Conservation (phyloP, 2,797 vertebrate species). For the Pantherophis vulpinus region DNA sequence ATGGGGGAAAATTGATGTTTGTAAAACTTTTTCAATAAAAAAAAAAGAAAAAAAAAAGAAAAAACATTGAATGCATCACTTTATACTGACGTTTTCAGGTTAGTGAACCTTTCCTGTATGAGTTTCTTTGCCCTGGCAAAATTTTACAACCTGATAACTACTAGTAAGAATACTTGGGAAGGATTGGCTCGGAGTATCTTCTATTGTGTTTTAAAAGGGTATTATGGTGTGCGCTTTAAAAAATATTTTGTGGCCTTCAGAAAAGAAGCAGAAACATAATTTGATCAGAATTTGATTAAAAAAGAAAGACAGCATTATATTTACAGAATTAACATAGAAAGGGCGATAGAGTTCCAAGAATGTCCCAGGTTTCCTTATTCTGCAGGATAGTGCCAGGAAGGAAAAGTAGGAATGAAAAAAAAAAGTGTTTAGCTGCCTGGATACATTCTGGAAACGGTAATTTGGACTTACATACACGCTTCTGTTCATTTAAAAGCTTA, state of each 20-base stretch:
- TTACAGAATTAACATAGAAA: background rate
- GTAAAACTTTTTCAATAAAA: no score
- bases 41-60: no score
- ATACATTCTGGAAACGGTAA: background rate
- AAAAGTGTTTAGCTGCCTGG: background rate
- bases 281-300: background rate
- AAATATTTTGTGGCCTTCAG: background rate
- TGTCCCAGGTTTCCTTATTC: background rate
- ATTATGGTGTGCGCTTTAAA: background rate
- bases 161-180: background rate
- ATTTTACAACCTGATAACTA: background rate
- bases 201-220: accelerated
- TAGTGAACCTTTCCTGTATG: background rate
- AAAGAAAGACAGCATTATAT: background rate
- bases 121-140: background rate
- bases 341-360: background rate
- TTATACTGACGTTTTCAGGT: background rate
- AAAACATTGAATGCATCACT: background rate
- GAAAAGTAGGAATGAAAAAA: background rate
- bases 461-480: background rate
- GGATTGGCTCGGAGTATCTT: accelerated
- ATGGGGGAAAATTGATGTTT: no score
- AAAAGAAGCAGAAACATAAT: background rate
- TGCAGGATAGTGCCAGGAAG: background rate
- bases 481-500: background rate